A percentile compares a stretch with the other conserved stretches of the same genome.
Conservation (phyloP, 2,797 vertebrate species). For the Callimico goeldii region DNA sequence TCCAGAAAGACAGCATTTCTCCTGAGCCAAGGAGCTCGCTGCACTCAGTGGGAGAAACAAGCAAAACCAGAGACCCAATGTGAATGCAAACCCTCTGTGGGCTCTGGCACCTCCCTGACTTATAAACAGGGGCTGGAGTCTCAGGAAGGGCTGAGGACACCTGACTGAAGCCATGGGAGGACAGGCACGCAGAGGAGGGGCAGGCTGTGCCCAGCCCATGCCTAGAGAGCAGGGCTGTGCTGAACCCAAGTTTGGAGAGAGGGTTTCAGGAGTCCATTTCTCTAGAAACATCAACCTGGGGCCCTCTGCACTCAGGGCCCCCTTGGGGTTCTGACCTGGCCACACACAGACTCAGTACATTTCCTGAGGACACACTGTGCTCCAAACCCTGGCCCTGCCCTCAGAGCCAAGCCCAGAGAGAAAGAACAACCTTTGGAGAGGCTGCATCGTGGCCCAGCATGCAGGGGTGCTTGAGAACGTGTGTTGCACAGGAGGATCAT, state of each 20-base stretch:
- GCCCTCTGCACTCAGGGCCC: background rate
- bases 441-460: background rate
- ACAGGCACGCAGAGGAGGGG: background rate
- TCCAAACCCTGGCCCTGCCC: background rate
- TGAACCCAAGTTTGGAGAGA: background rate
- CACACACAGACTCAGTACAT: background rate
- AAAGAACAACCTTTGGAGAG: background rate
- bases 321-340: background rate
- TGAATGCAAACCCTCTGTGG: background rate
- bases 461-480: background rate
- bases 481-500: background rate
- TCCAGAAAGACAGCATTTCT: background rate
- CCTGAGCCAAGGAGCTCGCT: background rate
- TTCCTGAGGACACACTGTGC: background rate
- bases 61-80: no score
- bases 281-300: background rate
- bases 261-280: background rate
- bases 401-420: no score
- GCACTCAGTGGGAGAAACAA: background rate
- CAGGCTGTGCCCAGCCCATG: background rate
- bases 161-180: fast-evolving
- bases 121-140: background rate
- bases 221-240: no score
- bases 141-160: background rate
- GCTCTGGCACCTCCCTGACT: background rate